These are phyloP conservation scores for Aricia agestis DNA, from an alignment of 1,140 invertebrate species.

Conservation along the genomic window DNA sequence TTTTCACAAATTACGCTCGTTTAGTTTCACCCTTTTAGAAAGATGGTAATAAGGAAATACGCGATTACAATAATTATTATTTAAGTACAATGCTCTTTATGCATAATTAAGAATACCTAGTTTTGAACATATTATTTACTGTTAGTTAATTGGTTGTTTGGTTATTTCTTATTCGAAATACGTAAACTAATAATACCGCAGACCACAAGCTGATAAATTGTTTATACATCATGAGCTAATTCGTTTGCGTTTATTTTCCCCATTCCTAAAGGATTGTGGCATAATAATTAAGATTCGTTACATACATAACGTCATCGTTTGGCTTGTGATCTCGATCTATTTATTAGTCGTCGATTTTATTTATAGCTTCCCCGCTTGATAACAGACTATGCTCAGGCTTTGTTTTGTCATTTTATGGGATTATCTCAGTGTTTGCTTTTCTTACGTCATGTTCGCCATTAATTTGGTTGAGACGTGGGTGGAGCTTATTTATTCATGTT, in stretches of 20 bases:
- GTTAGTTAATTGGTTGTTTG: background rate
- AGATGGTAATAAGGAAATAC: no score
- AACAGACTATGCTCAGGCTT: background rate
- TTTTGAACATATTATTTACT: background rate
- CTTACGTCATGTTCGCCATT: background rate
- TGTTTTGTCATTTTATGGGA: constrained; percentile 1
- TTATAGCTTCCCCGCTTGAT: background rate
- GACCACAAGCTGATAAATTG: background rate
- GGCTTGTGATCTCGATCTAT: constrained; percentile 9
- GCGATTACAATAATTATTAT: no score
- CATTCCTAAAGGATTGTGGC: background rate
- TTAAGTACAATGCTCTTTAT: no score
- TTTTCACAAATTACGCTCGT: no score
- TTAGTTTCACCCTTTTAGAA: no score
- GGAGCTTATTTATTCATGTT: background rate
- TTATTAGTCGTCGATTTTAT: background rate
- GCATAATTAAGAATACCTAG: background rate
- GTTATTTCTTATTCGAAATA: background rate
- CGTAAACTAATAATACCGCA: background rate
- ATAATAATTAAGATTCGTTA: background rate
- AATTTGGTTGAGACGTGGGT: background rate
- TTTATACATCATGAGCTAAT: background rate
- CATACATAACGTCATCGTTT: background rate
- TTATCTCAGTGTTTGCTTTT: background rate
- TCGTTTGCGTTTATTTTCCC: background rate